These are phyloP conservation scores for Drosophila auraria DNA, from an alignment of 1,140 invertebrate genomes.

Conservation along the genomic window DNA sequence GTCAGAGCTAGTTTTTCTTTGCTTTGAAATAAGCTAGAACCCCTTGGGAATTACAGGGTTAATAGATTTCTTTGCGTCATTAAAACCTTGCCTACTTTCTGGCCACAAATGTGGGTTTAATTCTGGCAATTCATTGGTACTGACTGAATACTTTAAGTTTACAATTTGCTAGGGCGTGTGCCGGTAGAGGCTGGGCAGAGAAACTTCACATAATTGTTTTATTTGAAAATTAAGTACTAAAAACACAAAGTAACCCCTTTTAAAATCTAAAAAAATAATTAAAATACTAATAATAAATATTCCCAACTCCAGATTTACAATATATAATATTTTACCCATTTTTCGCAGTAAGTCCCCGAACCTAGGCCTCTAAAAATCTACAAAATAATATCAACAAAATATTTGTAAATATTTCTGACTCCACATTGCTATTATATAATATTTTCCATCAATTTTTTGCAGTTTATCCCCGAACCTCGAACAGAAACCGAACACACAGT, in stretches of 20 bases:
- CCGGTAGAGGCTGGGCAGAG: no score
- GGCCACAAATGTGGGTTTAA: no score
- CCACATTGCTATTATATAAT: background rate
- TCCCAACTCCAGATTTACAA: accelerated
- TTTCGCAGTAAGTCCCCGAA: no score
- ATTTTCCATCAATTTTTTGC: background rate
- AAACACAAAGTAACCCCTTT: background rate
- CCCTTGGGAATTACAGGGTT: background rate
- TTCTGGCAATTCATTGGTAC: no score
- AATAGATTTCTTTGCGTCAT: no score
- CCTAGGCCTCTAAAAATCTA: background rate
- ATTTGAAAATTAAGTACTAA: no score
- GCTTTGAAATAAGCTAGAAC: background rate
- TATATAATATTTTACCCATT: background rate
- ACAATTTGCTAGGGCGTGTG: no score
- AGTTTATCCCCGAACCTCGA: constrained; percentile 19
- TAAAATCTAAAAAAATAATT: no score
- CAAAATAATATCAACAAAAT: background rate
- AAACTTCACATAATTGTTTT: no score
- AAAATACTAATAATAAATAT: background rate
- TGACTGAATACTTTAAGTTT: no score
- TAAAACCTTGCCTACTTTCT: no score
- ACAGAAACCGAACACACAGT: constrained; percentile 32
- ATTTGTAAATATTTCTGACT: background rate
- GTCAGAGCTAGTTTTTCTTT: no score